phyloP scores from a whole-genome alignment of 2,113 vertebrate species.

The Cranoglanis bouderius region DNA sequence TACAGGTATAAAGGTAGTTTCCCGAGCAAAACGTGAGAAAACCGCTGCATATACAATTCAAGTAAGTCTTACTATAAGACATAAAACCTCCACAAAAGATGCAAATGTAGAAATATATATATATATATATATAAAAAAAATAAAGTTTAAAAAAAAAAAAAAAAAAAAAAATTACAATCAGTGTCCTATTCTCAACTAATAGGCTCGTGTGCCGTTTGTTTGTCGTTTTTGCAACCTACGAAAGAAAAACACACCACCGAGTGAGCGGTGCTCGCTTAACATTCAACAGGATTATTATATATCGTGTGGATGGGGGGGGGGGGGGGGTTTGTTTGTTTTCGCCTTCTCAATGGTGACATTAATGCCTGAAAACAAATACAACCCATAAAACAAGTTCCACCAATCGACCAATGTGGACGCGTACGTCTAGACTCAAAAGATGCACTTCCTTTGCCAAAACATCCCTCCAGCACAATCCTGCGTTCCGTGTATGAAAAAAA shows the following conservation, averaged over 20 bases:
- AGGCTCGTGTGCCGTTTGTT: conserved; percentile 56
- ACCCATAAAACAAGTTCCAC: conserved; percentile 5
- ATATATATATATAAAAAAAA: too few relatives aligned
- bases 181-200: conserved; percentile 74
- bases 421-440: background rate
- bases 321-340: background rate
- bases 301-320: background rate
- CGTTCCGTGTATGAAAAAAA: too few relatives aligned
- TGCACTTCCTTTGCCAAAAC: background rate
- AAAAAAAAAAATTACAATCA: conserved; percentile 67
- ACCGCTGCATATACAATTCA: conserved; percentile 76
- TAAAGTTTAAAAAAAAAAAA: background rate
- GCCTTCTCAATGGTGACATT: conserved; percentile 22
- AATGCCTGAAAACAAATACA: conserved; percentile 14
- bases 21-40: conserved; percentile 72
- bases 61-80: conserved; percentile 87
- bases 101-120: conserved; percentile 68
- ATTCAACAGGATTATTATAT: conserved; percentile 57
- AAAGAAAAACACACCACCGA: conserved; percentile 62
- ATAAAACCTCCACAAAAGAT: conserved; percentile 71
- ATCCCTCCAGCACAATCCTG: background rate
- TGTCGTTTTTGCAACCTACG: conserved; percentile 20
- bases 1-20: conserved; percentile 66
- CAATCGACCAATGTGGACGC: background rate
- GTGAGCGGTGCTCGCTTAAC: conserved; percentile 58